Percentiles rank a stretch among this genome's conserved stretches.
These are phyloP conservation scores for Synergus japonicus DNA, from an alignment of 2,888 invertebrate species.

Conservation along the genomic window DNA sequence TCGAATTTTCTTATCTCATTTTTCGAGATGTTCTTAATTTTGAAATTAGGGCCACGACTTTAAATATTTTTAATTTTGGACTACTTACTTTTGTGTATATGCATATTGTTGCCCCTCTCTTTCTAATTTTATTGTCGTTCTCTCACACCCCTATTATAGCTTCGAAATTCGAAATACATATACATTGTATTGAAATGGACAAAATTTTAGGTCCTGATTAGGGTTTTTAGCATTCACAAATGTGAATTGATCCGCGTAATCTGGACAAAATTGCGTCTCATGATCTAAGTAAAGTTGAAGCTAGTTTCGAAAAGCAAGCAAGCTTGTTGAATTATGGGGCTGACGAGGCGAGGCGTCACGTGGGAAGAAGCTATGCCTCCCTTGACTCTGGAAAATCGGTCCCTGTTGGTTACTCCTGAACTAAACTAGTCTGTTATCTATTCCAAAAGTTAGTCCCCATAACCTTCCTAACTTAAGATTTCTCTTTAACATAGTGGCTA, in stretches of 20 bases:
- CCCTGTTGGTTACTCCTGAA: constrained; percentile 75
- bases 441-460: constrained; percentile 53
- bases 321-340: constrained; percentile 62
- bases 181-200: too few species aligned
- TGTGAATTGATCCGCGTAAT: not conserved
- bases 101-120: too few species aligned
- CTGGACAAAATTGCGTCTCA: not conserved
- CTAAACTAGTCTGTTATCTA: constrained; percentile 72
- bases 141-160: too few species aligned
- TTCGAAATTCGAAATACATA: too few species aligned
- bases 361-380: constrained; percentile 76
- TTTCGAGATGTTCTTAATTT: not conserved
- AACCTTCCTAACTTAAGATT: constrained; percentile 4
- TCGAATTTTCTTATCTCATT: not conserved
- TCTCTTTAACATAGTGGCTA: not conserved
- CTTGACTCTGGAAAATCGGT: constrained; percentile 74
- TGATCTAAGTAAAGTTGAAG: not conserved
- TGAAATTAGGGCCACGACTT: not conserved
- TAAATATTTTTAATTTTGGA: too few species aligned
- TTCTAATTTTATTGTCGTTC: too few species aligned
- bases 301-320: not conserved
- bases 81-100: too few species aligned
- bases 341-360: constrained; percentile 67
- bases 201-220: too few species aligned
- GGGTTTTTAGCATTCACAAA: not conserved